Percentiles rank a stretch among this genome's conserved stretches.
Evolutionary conservation across 2,888 invertebrate genomes (phyloP).

Genomic region (Eudasyphora cyanicolor): DNA sequence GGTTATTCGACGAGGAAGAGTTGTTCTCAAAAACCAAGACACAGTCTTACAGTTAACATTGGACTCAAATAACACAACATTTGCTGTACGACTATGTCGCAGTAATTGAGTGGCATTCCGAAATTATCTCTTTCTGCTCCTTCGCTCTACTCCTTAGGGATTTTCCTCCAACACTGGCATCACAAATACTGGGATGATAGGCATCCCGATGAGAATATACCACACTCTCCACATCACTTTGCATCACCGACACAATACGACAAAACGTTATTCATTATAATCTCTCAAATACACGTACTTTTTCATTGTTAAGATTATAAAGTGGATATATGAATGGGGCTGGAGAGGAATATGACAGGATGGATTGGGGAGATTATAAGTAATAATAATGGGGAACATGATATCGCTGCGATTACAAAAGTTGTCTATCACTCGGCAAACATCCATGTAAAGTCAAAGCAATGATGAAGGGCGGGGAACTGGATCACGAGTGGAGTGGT

Average conservation of each 20-base stretch:
- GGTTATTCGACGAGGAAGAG: not conserved
- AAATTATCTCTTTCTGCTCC: not conserved
- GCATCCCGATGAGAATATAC: not conserved
- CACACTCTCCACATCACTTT: not conserved
- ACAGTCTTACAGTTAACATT: slow-evolving; percentile 82
- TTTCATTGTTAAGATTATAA: not conserved
- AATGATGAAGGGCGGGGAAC: not conserved
- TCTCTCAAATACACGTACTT: not conserved
- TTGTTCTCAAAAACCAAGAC: slow-evolving; percentile 76
- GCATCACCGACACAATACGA: not conserved
- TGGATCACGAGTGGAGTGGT: not conserved
- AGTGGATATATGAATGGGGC: not conserved
- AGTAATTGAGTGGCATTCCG: slow-evolving; percentile 69
- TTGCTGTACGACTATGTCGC: slow-evolving; percentile 81
- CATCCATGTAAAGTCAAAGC: not conserved
- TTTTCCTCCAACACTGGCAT: not conserved
- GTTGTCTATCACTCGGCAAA: not conserved
- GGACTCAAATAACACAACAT: slow-evolving; percentile 79
- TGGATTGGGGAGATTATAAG: not conserved
- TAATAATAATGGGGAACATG: not conserved
- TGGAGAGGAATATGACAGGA: not conserved
- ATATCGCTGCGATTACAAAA: slow-evolving; percentile 1
- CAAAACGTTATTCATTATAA: not conserved
- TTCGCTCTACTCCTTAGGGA: not conserved
- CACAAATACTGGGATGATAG: not conserved